A percentile compares a stretch with the other conserved stretches of the same genome.
phyloP scores from a whole-genome alignment of 2,888 invertebrate species.

The Melinaea menophilus region DNA sequence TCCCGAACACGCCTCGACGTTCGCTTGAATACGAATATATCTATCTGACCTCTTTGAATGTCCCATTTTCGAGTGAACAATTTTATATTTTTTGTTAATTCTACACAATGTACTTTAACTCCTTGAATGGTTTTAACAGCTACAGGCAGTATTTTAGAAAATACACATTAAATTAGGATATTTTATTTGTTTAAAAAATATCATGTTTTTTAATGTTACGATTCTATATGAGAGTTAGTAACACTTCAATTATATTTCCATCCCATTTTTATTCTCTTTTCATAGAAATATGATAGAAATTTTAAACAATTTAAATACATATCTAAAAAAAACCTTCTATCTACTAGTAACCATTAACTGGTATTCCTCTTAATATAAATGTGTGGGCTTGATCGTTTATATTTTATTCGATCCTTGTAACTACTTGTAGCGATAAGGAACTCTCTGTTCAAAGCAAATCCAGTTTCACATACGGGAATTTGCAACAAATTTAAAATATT shows the following conservation, averaged over 20 bases:
- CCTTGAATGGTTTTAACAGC: slow-evolving; percentile 67
- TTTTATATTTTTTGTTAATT: slow-evolving; percentile 76
- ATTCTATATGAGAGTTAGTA: too few species aligned
- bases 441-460: slow-evolving; percentile 35
- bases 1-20: slow-evolving; percentile 60
- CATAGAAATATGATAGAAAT: too few species aligned
- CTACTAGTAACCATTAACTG: too few species aligned
- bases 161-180: too few species aligned
- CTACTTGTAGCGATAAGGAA: slow-evolving; percentile 39
- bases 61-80: slow-evolving; percentile 74
- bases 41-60: slow-evolving; percentile 73
- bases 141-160: neutral
- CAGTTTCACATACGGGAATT: slow-evolving; percentile 30
- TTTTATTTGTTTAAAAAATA: too few species aligned
- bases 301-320: too few species aligned
- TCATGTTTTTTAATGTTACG: too few species aligned
- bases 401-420: slow-evolving; percentile 34
- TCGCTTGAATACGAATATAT: slow-evolving; percentile 67
- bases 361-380: too few species aligned
- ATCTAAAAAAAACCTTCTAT: too few species aligned
- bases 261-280: too few species aligned
- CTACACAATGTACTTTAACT: slow-evolving; percentile 73
- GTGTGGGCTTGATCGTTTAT: too few species aligned
- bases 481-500: slow-evolving; percentile 28
- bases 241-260: too few species aligned